Percentiles rank a stretch among this genome's conserved stretches.
Conservation (phyloP, 1,140 invertebrate species). For the Euwallacea fornicatus region DNA sequence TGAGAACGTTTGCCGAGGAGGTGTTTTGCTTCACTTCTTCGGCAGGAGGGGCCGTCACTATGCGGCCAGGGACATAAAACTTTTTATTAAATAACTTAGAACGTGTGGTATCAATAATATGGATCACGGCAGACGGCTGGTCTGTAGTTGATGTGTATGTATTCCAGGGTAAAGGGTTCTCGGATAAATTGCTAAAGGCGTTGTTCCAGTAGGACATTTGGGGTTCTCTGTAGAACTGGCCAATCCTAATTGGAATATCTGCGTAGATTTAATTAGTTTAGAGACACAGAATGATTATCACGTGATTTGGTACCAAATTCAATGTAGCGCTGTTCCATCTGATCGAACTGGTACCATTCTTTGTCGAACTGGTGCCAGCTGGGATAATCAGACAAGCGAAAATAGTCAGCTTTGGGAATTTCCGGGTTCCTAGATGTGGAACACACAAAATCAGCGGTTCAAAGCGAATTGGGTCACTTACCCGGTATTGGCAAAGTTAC, state of each 20-base stretch:
- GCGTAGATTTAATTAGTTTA: slow-evolving; percentile 24
- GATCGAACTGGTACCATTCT: slow-evolving; percentile 79
- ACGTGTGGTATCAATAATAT: neutral
- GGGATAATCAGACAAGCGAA: slow-evolving; percentile 60
- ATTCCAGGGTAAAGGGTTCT: slow-evolving; percentile 26
- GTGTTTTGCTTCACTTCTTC: slow-evolving; percentile 49
- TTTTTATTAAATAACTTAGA: neutral
- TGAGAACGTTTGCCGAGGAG: slow-evolving; percentile 37
- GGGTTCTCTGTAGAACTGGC: slow-evolving; percentile 63
- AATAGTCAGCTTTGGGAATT: slow-evolving; percentile 58
- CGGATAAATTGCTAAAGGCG: slow-evolving; percentile 57
- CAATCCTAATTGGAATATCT: slow-evolving; percentile 68
- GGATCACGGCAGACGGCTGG: neutral
- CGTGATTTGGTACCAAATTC: slow-evolving; percentile 66
- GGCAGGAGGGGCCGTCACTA: slow-evolving; percentile 14
- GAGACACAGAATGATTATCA: neutral
- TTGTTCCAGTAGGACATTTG: slow-evolving; percentile 77
- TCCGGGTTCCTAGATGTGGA: slow-evolving; percentile 69
- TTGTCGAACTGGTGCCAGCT: slow-evolving; percentile 69
- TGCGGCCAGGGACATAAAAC: neutral
- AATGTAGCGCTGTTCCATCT: slow-evolving; percentile 70
- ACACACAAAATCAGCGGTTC: neutral
- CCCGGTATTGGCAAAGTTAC: slow-evolving; percentile 88
- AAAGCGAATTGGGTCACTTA: slow-evolving; percentile 51
- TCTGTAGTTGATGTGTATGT: neutral